Percentiles rank a stretch among this genome's conserved stretches.
Conservation (phyloP, 2,888 invertebrate species). For the Volucella inanis region DNA sequence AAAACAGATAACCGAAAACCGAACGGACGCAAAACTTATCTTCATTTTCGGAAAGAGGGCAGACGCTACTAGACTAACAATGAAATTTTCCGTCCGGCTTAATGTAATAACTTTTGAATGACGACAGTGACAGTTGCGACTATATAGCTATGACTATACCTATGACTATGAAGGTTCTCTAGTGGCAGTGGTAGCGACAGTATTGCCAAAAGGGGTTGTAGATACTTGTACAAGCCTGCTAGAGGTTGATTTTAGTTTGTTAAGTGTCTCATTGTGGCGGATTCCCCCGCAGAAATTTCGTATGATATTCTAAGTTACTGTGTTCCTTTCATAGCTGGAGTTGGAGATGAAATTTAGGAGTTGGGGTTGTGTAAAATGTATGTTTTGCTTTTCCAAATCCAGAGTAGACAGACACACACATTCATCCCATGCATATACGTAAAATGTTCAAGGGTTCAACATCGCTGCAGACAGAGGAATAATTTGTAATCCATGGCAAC, state of each 20-base stretch:
- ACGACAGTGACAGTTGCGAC: slow-evolving; percentile 34
- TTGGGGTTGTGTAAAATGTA: slow-evolving; percentile 42
- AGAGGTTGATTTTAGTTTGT: slow-evolving; percentile 64
- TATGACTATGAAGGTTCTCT: background rate
- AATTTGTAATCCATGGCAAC: slow-evolving; percentile 69
- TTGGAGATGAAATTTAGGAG: background rate
- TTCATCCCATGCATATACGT: background rate
- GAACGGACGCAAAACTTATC: slow-evolving; percentile 35
- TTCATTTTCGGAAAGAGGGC: slow-evolving; percentile 45
- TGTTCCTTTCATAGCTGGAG: slow-evolving; percentile 33
- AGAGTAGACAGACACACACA: slow-evolving; percentile 46
- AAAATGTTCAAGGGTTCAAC: slow-evolving; percentile 52
- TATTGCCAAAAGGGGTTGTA: background rate
- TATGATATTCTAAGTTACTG: slow-evolving; percentile 67
- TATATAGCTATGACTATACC: background rate
- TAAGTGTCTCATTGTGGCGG: slow-evolving; percentile 68
- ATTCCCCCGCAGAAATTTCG: slow-evolving; percentile 58
- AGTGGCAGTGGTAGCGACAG: background rate
- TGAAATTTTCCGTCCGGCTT: slow-evolving; percentile 64
- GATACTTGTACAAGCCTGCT: background rate
- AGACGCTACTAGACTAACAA: slow-evolving; percentile 54
- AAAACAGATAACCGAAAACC: too few relatives aligned
- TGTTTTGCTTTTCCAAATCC: slow-evolving; percentile 53
- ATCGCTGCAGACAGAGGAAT: slow-evolving; percentile 49
- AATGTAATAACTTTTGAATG: slow-evolving; percentile 72